Conservation (phyloP, 2,888 invertebrate species). For the Ophonus ardosiacus region DNA sequence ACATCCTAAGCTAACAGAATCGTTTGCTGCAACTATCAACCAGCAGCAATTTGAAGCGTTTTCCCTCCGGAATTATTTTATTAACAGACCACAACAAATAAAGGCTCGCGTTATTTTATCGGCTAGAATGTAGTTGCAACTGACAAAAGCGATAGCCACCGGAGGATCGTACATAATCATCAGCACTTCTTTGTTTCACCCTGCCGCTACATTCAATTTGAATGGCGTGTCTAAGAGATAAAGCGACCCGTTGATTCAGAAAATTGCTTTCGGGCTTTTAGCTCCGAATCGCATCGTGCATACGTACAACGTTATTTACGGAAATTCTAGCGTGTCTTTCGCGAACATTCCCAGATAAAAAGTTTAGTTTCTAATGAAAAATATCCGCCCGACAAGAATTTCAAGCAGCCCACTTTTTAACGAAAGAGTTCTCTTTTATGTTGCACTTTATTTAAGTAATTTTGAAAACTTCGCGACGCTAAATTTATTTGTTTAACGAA, state of each 20-base stretch:
- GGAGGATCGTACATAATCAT: constrained; percentile 13
- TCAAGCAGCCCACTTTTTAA: constrained; percentile 23
- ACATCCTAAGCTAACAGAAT: no score
- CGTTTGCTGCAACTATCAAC: no score
- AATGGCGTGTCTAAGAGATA: constrained; percentile 60
- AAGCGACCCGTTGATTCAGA: constrained; percentile 61
- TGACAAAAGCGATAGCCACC: no score
- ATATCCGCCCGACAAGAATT: constrained; percentile 45
- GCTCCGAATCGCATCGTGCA: constrained; percentile 48
- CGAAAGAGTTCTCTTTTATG: constrained; percentile 10
- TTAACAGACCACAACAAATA: constrained; percentile 53
- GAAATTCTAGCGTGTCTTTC: constrained; percentile 50
- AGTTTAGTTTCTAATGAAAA: constrained; percentile 41
- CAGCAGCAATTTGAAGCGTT: no score
- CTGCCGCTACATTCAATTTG: constrained; percentile 52
- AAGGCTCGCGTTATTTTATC: constrained; percentile 18
- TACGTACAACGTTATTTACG: constrained; percentile 52
- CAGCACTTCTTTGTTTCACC: constrained; percentile 57
- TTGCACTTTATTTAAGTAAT: constrained; percentile 19
- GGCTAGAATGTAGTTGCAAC: background rate
- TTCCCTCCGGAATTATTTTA: background rate
- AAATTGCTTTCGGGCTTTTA: constrained; percentile 63
- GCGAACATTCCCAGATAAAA: constrained; percentile 36
- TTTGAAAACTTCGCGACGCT: background rate
- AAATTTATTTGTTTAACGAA: background rate